Evolutionary conservation across 1,140 invertebrate species (phyloP), one percentile per base, ranked within the genome.

Genomic region (Ceratosolen fusciceps): DNA sequence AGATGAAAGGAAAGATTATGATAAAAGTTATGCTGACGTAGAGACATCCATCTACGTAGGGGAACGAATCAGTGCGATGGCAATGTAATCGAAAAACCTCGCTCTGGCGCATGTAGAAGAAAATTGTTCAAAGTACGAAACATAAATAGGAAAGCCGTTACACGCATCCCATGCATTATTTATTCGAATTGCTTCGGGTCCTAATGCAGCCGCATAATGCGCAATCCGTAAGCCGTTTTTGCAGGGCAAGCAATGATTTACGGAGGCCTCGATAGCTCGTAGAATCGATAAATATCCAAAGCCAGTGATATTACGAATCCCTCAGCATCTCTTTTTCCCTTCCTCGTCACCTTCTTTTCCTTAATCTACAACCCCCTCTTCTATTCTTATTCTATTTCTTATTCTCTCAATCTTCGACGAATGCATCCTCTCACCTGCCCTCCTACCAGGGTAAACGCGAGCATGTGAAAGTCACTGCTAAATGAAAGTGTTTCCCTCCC

Each of bases 211-310:
- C 67, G n/a, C 39, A 26, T 29, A 26, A 43, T 47, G 39, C 67
- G n/a, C 37, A 70, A 47, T 70, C 39, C 4, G 24, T 54, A 73
- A 37, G n/a, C 49, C 49, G 29, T 29, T 19, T 65, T 16, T 52
- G 43, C 29, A n/a, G 4, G 19, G 62, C 21, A 26, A n/a, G 47
- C 47, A 31, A 68, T 76, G 74, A 76, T 76, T 76, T 67, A 75
- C 39, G 8, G 47, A 62, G 26, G 39, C 60, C 49, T 67, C 58
- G 34, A 54, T 54, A 54, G 26, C 60, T 62, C 39, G 60, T 34
- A 75, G 65, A 75, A 65, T 75, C 60, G 58, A 74, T 62, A 62
- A 58, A 62, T 60, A 74, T 62, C 37, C 21, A 60, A 60, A 60
- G 58, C 52, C 52, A 54, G 19, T 4, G 19, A 54, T 21, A 54